These are phyloP conservation scores for Calephelis nemesis DNA, from an alignment of 1,140 invertebrate species.

Conservation along the genomic window DNA sequence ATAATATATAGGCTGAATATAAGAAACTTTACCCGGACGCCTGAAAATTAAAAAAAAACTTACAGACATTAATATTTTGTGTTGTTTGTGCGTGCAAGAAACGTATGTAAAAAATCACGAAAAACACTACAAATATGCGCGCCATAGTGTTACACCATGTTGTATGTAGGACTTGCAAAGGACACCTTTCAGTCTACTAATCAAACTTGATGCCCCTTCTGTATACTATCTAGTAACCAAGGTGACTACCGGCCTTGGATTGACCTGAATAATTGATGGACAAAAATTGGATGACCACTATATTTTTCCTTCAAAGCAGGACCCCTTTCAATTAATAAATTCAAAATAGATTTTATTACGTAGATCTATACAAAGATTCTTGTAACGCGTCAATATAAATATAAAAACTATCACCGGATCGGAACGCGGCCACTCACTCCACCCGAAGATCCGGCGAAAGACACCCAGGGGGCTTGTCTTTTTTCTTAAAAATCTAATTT, in stretches of 20 bases:
- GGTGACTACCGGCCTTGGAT: slow-evolving; percentile 66
- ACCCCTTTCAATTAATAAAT: too few species aligned
- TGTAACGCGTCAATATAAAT: too few species aligned
- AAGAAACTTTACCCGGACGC: too few species aligned
- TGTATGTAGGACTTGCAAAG: background rate
- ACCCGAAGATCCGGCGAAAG: too few species aligned
- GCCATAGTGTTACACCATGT: slow-evolving; percentile 17
- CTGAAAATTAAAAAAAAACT: slow-evolving; percentile 41
- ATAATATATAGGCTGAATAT: too few species aligned
- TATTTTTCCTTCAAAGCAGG: too few species aligned
- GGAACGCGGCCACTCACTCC: too few species aligned
- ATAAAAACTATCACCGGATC: too few species aligned
- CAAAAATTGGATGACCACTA: background rate
- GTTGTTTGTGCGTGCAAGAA: slow-evolving; percentile 71
- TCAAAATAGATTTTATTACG: too few species aligned
- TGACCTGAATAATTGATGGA: slow-evolving; percentile 54
- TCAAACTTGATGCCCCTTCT: slow-evolving; percentile 20
- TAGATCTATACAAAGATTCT: too few species aligned
- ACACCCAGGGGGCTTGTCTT: too few species aligned
- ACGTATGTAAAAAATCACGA: slow-evolving; percentile 37
- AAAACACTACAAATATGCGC: slow-evolving; percentile 30
- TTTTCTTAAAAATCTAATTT: too few species aligned
- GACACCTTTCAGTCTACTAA: slow-evolving; percentile 1
- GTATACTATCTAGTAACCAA: slow-evolving; percentile 62
- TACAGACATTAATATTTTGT: slow-evolving; percentile 81